Base-by-base conservation (phyloP, 2,113 vertebrate species). In the Phainopepla nitens region DNA sequence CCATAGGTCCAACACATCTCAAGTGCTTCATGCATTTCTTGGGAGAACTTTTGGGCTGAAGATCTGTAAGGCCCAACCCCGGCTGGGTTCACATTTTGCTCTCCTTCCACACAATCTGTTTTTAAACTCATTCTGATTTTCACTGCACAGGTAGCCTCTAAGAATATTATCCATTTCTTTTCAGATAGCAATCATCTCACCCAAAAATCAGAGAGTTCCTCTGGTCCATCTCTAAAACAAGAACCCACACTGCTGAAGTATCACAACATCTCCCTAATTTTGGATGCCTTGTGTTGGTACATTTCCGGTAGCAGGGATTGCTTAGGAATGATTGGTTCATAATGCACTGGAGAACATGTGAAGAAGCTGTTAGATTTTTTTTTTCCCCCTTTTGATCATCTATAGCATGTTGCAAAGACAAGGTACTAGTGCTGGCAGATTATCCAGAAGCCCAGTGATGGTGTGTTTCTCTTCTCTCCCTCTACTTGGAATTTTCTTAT, bases 141-240 rank as follows among this genome's bases (percentile, higher is more conserved):
- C 53, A 39, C 15, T 42, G 10, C 13, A 23, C 1, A 0, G 3
- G 5, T 25, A 57, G 10, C 20, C 20, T 66, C 50, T 10, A 47
- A 51, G 10, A 58, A 19, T 39, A 58, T 28, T 20, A 18, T 33
- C 5, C 3, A 10, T 73, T 69, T 78, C 0, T 62, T 66, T 47
- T 61, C 28, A 44, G 31, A 11, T 5, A 61, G 3, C 3, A 77
- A 41, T 51, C 47, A 17, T 58, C 10, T 33, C 25, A 54, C 6
- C 3, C 29, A 18, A 25, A 62, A 79, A 56, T 11, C 14, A 58
- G 6, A 33, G 15, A 35, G 18, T 31, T 56, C 15, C 13, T 49
- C 2, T 35, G 6, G 21, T 44, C 18, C 13, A 20, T 13, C 42
- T 60, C 23, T 51, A 29, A 84, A 81, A 53, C 14, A 51, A 76